These are phyloP conservation scores for Babyrousa celebensis DNA, from an alignment of 2,797 vertebrate species.

Conservation along the genomic window DNA sequence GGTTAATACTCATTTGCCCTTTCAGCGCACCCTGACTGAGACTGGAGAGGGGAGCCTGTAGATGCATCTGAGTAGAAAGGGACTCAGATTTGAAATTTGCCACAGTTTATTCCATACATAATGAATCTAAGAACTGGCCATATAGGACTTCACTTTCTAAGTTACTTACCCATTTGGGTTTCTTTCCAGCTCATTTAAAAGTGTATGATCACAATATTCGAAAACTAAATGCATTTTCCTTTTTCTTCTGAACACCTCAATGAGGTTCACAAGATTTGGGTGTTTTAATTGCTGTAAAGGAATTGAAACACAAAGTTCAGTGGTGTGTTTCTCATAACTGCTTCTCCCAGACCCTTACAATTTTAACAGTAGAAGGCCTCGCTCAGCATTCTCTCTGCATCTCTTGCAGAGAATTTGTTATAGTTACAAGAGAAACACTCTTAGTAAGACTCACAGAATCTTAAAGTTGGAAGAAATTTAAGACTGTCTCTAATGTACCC, in stretches of 20 bases:
- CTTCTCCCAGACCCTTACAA: neutral
- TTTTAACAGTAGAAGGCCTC: neutral
- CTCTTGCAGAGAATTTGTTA: slow-evolving; percentile 40
- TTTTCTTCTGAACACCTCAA: slow-evolving; percentile 96
- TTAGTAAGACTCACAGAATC: slow-evolving; percentile 52
- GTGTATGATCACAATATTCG: slow-evolving; percentile 96
- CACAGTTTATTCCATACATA: neutral
- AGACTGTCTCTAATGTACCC: neutral
- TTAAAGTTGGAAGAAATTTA: slow-evolving; percentile 25
- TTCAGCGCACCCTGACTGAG: neutral
- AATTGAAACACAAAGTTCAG: slow-evolving; percentile 24
- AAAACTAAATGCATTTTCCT: slow-evolving; percentile 95
- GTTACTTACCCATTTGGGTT: slow-evolving; percentile 94
- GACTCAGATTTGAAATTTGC: neutral
- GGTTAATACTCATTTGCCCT: neutral
- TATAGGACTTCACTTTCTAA: neutral
- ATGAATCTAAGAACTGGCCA: neutral
- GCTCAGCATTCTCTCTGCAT: neutral
- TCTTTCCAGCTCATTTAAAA: slow-evolving; percentile 95
- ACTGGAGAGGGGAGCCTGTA: neutral
- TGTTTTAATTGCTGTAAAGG: slow-evolving; percentile 95
- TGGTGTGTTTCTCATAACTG: neutral
- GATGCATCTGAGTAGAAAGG: neutral
- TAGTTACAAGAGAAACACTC: slow-evolving; percentile 25
- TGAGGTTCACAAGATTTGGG: slow-evolving; percentile 95